A percentile compares a stretch with the other conserved stretches of the same genome.
These are phyloP conservation scores for Osmerus eperlanus DNA, from an alignment of 2,113 vertebrate species.

Conservation along the genomic window DNA sequence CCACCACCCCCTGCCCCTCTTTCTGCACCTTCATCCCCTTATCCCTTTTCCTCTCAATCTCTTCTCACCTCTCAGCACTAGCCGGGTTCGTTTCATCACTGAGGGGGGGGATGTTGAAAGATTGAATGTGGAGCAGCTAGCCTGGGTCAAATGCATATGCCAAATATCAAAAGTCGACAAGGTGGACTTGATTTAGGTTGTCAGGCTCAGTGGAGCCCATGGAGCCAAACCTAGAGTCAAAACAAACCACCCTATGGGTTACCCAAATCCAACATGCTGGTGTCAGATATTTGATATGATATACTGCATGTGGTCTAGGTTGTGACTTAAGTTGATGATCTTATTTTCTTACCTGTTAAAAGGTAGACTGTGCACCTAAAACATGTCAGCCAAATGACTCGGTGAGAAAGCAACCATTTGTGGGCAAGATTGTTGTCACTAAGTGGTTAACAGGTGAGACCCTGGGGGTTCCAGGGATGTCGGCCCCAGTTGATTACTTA, in stretches of 20 bases:
- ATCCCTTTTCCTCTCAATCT: background rate
- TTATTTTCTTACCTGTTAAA: no score
- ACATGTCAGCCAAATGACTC: no score
- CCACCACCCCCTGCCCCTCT: background rate
- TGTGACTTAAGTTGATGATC: no score
- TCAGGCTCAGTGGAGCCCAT: background rate
- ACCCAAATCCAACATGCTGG: no score
- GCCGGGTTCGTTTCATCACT: slow-evolving; percentile 30
- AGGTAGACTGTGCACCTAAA: background rate
- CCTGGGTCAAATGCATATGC: slow-evolving; percentile 13
- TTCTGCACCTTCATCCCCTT: no score
- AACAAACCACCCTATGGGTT: background rate
- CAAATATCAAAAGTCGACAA: slow-evolving; percentile 6
- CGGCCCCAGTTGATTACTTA: slow-evolving; percentile 35
- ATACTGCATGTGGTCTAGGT: no score
- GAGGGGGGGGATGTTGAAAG: background rate
- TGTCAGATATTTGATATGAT: no score
- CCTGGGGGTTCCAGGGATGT: slow-evolving; percentile 26
- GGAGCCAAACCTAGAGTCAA: background rate
- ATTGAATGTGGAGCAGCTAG: slow-evolving; percentile 23
- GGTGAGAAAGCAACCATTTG: no score
- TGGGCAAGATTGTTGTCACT: slow-evolving; percentile 15
- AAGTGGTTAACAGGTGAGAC: background rate
- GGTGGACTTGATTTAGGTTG: slow-evolving; percentile 5
- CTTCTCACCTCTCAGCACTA: slow-evolving; percentile 36